These are phyloP conservation scores for Papilio polyxenes DNA, from an alignment of 1,140 invertebrate genomes.

Conservation along the genomic window DNA sequence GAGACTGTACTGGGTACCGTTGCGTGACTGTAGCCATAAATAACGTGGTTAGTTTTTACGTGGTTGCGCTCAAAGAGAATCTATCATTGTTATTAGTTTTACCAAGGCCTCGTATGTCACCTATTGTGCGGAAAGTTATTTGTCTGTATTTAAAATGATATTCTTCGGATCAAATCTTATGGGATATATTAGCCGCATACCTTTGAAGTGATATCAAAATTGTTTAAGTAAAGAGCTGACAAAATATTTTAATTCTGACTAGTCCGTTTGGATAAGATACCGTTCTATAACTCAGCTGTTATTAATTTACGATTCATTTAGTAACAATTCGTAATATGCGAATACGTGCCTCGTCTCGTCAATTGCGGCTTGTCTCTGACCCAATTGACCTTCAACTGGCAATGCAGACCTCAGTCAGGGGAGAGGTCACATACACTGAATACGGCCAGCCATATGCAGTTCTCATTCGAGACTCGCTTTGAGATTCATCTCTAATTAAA, in stretches of 20 bases:
- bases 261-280: background rate
- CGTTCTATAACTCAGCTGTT: background rate
- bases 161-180: background rate
- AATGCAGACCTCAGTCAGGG: slow-evolving; percentile 16
- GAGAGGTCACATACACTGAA: slow-evolving; percentile 2
- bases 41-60: background rate
- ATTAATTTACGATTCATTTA: background rate
- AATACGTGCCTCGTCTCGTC: slow-evolving; percentile 15
- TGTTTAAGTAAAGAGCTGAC: too few species aligned
- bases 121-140: background rate
- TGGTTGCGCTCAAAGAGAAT: background rate
- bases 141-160: background rate
- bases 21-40: slow-evolving; percentile 7
- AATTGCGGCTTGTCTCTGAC: slow-evolving; percentile 4
- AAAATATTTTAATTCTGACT: background rate
- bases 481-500: slow-evolving; percentile 2
- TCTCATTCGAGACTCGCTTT: background rate
- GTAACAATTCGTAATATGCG: slow-evolving; percentile 15
- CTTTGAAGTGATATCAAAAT: too few species aligned
- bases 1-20: background rate
- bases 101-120: background rate
- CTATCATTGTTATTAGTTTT: background rate
- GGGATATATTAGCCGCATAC: too few species aligned
- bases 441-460: slow-evolving; percentile 2
- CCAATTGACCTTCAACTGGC: slow-evolving; percentile 26